A percentile compares a stretch with the other conserved stretches of the same genome.
Evolutionary conservation across 2,797 vertebrate species (phyloP).

Genomic region (Rhinichthys osculus): DNA sequence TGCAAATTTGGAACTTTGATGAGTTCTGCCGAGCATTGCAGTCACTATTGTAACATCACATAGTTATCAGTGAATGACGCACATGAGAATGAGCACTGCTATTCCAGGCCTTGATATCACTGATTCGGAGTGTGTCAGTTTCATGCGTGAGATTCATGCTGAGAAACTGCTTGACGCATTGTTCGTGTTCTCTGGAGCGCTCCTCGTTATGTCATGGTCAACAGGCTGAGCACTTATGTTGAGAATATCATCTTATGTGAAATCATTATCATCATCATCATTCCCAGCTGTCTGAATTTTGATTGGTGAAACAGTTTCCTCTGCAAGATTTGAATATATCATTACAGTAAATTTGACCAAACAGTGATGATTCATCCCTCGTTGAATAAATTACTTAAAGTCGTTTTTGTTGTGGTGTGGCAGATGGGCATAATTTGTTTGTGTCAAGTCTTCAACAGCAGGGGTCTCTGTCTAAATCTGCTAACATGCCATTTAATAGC

Average conservation of each 20-base stretch:
- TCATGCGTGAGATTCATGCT: conserved; percentile 25
- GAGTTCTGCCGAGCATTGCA: background rate
- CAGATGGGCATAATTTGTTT: conserved; percentile 61
- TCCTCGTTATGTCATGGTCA: conserved; percentile 23
- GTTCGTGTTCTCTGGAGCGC: background rate
- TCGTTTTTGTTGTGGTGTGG: conserved; percentile 36
- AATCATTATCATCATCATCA: conserved; percentile 24
- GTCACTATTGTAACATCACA: conserved; percentile 20
- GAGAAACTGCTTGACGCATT: conserved; percentile 29
- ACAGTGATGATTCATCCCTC: conserved; percentile 18
- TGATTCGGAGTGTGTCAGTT: conserved; percentile 18
- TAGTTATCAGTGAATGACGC: conserved; percentile 11
- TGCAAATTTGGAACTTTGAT: background rate
- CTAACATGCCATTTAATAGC: conserved; percentile 42
- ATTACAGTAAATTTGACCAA: background rate
- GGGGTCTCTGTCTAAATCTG: conserved; percentile 48
- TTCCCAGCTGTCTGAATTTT: conserved; percentile 22
- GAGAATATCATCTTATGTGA: background rate
- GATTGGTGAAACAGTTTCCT: background rate
- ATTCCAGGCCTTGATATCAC: conserved; percentile 19
- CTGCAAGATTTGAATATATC: background rate
- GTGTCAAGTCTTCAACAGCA: conserved; percentile 37
- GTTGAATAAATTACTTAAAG: conserved; percentile 40
- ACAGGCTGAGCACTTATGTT: background rate
- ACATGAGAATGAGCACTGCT: conserved; percentile 22